Base-by-base conservation (phyloP, 2,888 invertebrate species). In the Podotricha telesiphe region DNA sequence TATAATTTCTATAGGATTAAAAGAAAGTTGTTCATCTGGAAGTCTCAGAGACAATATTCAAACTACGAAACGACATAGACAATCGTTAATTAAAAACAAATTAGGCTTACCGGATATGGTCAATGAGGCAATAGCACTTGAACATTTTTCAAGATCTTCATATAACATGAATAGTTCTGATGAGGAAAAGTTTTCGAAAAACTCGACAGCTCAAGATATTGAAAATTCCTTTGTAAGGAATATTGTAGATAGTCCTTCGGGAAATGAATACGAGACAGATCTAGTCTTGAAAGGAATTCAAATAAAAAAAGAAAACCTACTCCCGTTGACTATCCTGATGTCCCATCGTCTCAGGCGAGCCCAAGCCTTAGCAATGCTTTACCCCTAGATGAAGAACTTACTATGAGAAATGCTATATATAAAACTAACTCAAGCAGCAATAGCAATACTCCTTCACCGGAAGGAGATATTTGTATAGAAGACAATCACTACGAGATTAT, bases 341-440 rank as follows among this genome's bases (percentile, higher is more conserved):
- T 95, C 6, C 94, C 95, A 0, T 94, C 94, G 19, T 94, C 95
- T 7, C 96, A 96, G 78, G 95, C 96, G 0, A 96, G 96, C 78
- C 96, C 96, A 3, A 95, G 95, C 73, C 84, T 96, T 68, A 96
- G 96, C 74, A 94, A 94, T 2, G 96, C 96, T 0, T 83, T 97
- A 66, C 97, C 96, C 0, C 90, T 96, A 82, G 96, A 96, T 80
- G 97, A 97, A 89, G 96, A 97, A 84, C 88, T 97, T 74, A 96
- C 96, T 28, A 96, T 96, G 93, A 93, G 95, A 77, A 96, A 97
- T 80, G 96, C 96, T 3, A 94, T 96, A 2, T 95, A 96, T 73
- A 95, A 95, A 82, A 89, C 93, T 8, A 88, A 93, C 74, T 94
- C 94, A 0, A 94, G 94, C 34, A 94, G 94, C 69, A 94, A 94